Base-by-base conservation (phyloP, 2,797 vertebrate genomes). In the Hypotaenidia philippensis region DNA sequence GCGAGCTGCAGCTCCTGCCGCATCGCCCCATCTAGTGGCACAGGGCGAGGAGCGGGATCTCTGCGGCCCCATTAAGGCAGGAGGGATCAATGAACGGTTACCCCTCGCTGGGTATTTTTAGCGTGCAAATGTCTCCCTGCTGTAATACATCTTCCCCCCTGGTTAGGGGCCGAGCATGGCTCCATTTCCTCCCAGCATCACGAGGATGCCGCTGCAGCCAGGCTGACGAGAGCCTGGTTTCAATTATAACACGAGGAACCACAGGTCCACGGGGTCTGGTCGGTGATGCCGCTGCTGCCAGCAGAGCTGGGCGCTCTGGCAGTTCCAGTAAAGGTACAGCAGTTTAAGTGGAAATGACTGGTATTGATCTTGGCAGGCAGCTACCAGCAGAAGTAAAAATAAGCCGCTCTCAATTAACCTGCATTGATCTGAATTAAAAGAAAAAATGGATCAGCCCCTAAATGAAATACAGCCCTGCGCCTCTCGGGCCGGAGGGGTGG, bases 361-460 rank as follows among this genome's bases (percentile, higher is more conserved):
- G 57, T 97, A 97, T 97, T 72, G 97, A 97, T 97, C 96, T 56
- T 95, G 95, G 96, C 95, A 96, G 92, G 91, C 94, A 89, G 69
- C 79, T 66, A 52, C 72, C 95, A 96, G 91, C 90, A 96, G 85
- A 95, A 97, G 95, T 97, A 96, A 97, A 97, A 97, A 97, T 96
- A 97, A 97, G 87, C 90, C 80, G 93, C 94, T 97, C 97, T 96
- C 97, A 92, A 96, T 97, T 97, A 97, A 97, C 95, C 93, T 1
- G 29, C 96, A 97, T 97, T 96, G 97, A 97, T 96, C 97, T 96
- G 97, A 97, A 97, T 97, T 95, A 97, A 97, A 97, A 97, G 94
- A 94, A 93, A 44, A 93, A 91, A 94, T 95, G 83, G 92, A 95
- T 87, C 87, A 85, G 84, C 18, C 76, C 41, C 77, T 64, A 82